A percentile compares a stretch with the other conserved stretches of the same genome.
These are phyloP conservation scores for Prenolepis imparis DNA, from an alignment of 2,888 invertebrate genomes.

Conservation along the genomic window DNA sequence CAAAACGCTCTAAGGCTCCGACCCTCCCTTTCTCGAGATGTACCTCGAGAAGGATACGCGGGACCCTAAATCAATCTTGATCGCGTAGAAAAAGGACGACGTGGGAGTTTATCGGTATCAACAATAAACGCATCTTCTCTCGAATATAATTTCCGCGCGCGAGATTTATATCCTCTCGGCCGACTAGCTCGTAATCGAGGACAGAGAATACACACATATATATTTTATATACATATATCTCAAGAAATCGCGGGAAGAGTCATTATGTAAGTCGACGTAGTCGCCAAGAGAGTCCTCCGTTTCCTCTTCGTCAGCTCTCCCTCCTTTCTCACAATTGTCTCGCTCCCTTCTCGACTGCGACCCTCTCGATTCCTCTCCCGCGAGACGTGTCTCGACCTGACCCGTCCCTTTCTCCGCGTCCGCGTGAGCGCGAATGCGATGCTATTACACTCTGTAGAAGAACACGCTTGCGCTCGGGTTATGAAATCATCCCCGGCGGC, in stretches of 20 bases:
- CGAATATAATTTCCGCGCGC: slow-evolving; percentile 53
- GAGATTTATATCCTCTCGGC: slow-evolving; percentile 54
- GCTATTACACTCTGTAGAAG: slow-evolving; percentile 47
- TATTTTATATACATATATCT: slow-evolving; percentile 32
- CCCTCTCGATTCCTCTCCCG: slow-evolving; percentile 31
- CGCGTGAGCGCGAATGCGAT: slow-evolving; percentile 2
- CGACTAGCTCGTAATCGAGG: slow-evolving; percentile 67
- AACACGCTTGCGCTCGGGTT: slow-evolving; percentile 72
- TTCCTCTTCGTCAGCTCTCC: slow-evolving; percentile 53
- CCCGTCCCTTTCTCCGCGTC: slow-evolving; percentile 21
- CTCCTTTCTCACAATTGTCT: slow-evolving; percentile 53
- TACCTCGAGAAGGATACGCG: not conserved
- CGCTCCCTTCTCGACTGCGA: slow-evolving; percentile 35
- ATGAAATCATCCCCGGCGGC: slow-evolving; percentile 84
- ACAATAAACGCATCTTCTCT: slow-evolving; percentile 54
- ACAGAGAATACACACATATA: slow-evolving; percentile 25
- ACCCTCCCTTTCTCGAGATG: not conserved
- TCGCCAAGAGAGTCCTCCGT: slow-evolving; percentile 42
- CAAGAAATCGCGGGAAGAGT: slow-evolving; percentile 52
- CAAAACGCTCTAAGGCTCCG: slow-evolving; percentile 13
- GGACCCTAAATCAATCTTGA: slow-evolving; percentile 45
- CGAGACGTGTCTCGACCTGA: slow-evolving; percentile 33
- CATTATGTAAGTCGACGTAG: slow-evolving; percentile 73
- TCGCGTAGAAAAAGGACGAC: slow-evolving; percentile 40
- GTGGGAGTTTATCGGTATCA: slow-evolving; percentile 54